Evolutionary conservation across 2,113 vertebrate genomes (phyloP), one percentile per base, ranked within the genome.

Genomic region (Apistogramma diplotaenia): DNA sequence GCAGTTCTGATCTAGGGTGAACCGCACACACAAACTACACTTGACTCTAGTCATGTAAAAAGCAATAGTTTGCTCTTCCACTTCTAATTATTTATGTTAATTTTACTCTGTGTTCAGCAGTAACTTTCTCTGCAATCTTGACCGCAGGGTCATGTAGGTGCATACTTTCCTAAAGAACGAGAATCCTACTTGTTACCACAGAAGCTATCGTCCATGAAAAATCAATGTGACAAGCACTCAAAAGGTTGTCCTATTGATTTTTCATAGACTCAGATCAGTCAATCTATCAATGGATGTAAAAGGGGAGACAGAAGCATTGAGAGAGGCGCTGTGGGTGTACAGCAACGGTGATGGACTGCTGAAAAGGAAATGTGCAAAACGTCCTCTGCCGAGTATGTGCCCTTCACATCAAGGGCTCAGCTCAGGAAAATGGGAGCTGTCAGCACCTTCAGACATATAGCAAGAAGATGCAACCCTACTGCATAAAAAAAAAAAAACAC

Each of bases 181-280:
- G 83, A 79, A 60, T 18, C 27, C 29, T 31, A 61, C 79, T 89
- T 88, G 81, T 90, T 79, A 60, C 74, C 59, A 84, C 74, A 74
- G n/a, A 80, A 85, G 86, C 82, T 78, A 74, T 40, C 76, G 77
- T 74, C 78, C 79, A 74, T 79, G 53, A 82, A 84, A 87, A 86
- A 93, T 89, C 81, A 79, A 91, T 89, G 55, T 78, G 79, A 77
- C 78, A 75, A 72, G 74, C 83, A 82, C 88, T 89, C 86, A 86
- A 74, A 88, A 65, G 67, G 82, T 56, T 85, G 81, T 87, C 74
- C 78, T 81, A 89, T 91, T 76, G 91, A 90, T 92, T 91, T 89
- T 89, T 91, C 82, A 91, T 87, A 79, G 85, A 86, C 89, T 75
- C 21, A 58, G 88, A 90, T 92, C 88, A 90, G 84, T 92, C 89